Percentiles rank a stretch among this genome's conserved stretches.
Conservation (phyloP, 37 sponge, comb jelly and placozoan genomes). For the Tethya wilhelma region DNA sequence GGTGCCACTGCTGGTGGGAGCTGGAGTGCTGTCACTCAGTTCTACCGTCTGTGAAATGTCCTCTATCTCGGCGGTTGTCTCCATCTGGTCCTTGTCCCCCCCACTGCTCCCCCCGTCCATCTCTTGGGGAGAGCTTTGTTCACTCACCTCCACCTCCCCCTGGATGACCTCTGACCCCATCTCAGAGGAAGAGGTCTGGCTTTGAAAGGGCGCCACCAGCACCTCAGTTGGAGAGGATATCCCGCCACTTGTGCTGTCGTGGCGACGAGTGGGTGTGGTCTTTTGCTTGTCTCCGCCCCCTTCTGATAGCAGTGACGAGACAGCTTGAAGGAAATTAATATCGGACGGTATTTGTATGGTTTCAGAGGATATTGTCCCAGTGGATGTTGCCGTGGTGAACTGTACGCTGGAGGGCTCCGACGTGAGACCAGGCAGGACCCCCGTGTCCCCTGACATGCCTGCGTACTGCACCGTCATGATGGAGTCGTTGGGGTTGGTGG, state of each 20-base stretch:
- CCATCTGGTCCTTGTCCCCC: too few species aligned
- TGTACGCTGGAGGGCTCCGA: neutral
- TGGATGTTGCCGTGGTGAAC: neutral
- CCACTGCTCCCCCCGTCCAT: neutral
- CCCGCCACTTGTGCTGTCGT: slow-evolving; percentile 32
- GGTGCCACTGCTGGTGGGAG: neutral
- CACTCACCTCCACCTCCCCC: neutral
- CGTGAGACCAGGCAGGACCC: neutral
- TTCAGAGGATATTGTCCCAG: neutral
- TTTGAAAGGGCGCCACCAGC: slow-evolving; percentile 43
- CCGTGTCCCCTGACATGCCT: neutral
- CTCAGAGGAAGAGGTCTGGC: neutral
- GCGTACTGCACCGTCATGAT: neutral
- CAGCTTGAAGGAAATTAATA: slow-evolving; percentile 50
- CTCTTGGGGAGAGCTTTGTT: neutral
- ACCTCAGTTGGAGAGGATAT: slow-evolving; percentile 69
- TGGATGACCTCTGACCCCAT: neutral
- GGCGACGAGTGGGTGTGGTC: neutral
- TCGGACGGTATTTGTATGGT: neutral
- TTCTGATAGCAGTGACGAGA: slow-evolving; percentile 34
- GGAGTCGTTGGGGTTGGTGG: neutral
- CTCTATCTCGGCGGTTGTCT: too few species aligned
- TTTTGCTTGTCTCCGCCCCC: neutral
- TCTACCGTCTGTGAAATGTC: slow-evolving; percentile 10
- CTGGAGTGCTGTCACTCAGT: neutral